Evolutionary conservation across 2,797 vertebrate genomes (phyloP), one percentile per base, ranked within the genome.

Genomic region (Hyperoplus immaculatus): DNA sequence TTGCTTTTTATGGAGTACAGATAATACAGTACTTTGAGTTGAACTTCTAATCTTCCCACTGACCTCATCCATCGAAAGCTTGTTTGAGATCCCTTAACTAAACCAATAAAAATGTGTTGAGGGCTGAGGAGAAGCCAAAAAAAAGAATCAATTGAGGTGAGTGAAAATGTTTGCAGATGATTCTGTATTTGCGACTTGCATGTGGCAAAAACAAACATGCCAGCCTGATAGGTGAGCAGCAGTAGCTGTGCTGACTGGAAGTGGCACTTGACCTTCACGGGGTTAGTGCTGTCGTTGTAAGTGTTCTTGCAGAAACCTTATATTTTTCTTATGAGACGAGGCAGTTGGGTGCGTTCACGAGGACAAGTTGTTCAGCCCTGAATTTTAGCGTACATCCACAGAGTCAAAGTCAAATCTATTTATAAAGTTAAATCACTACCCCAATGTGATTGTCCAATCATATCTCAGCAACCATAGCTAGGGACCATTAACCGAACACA

Each of bases 221-320:
- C 68, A 76, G 60, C 64, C 72, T 4, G 49, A 73, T 65, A 53
- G 18, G n/a, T 42, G 41, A 49, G 29, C 53, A 45, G 29, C 41
- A 38, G 41, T 5, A 9, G 14, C 8, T 47, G 13, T 50, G 51
- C 46, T 69, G 14, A 68, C 45, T 45, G 47, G 47, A 72, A 54
- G 41, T 66, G 66, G 13, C 75, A 21, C 65, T 61, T 80, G 29
- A 75, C 78, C 72, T 81, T 78, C 42, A 60, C 16, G 18, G 53
- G 16, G 39, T 21, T 8, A 68, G 39, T 6, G 41, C 5, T 73
- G 69, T 8, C 39, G n/a, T 5, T 72, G 41, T 42, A 14, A 65
- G 39, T 12, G 42, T n/a, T 3, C n/a, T n/a, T 21, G 36, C 49
- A 16, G 41, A 29, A 49, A 12, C 16, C 55, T 10, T 38, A 12